Percentiles rank a stretch among this genome's conserved stretches.
Evolutionary conservation across 1,140 invertebrate genomes (phyloP).

Genomic region (Caenorhabditis remanei): DNA sequence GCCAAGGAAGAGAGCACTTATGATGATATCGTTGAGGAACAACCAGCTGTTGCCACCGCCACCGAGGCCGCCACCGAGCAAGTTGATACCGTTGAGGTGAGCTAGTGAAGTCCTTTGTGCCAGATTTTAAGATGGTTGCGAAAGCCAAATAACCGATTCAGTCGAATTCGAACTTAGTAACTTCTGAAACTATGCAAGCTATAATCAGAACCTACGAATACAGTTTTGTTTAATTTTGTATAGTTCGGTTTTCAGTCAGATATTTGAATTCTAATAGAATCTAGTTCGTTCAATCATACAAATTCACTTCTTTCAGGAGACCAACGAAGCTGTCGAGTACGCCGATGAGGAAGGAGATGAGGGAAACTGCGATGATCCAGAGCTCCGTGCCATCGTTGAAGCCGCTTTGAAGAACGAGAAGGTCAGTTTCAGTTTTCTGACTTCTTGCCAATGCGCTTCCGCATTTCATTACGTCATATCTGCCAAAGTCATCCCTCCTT

Average conservation of each 20-base stretch:
- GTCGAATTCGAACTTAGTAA: no score
- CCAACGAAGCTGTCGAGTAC: slow-evolving; percentile 56
- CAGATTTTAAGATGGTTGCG: background rate
- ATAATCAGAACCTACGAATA: background rate
- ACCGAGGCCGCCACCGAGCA: slow-evolving; percentile 44
- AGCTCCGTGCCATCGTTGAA: slow-evolving; percentile 66
- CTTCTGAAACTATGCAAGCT: no score
- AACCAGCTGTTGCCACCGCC: background rate
- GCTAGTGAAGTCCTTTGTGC: background rate
- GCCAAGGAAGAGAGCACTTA: slow-evolving; percentile 61
- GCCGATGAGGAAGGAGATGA: slow-evolving; percentile 63
- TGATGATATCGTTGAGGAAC: slow-evolving; percentile 65
- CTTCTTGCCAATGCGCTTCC: no score
- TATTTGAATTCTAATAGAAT: background rate
- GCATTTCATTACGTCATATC: background rate
- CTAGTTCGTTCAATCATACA: background rate
- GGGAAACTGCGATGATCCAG: slow-evolving; percentile 68
- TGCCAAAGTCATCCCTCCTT: background rate
- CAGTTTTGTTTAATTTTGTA: background rate
- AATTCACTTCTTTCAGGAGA: slow-evolving; percentile 18
- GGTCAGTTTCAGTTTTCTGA: background rate
- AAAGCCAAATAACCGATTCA: no score
- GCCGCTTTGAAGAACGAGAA: slow-evolving; percentile 61
- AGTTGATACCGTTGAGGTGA: slow-evolving; percentile 52
- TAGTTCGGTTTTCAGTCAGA: background rate